Evolutionary conservation across 1,140 invertebrate genomes (phyloP).

Genomic region (Caenorhabditis inopinata): DNA sequence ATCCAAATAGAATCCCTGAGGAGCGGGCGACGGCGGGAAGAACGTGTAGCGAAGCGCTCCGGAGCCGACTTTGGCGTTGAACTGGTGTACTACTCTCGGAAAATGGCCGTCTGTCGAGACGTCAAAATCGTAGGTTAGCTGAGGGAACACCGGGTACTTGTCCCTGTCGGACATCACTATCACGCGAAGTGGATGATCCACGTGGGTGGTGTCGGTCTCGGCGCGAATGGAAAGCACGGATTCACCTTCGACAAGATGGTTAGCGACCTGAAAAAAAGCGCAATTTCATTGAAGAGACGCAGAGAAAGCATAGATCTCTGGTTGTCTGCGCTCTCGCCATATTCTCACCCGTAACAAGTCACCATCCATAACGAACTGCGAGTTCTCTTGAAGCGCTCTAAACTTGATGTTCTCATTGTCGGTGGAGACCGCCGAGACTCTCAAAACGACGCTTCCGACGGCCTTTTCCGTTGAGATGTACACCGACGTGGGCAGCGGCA

Average conservation of each 20-base stretch:
- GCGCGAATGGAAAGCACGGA: constrained; percentile 19
- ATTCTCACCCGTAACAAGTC: constrained; percentile 49
- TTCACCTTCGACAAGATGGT: constrained; percentile 25
- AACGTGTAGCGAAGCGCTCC: constrained; percentile 47
- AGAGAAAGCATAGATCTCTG: too few species aligned
- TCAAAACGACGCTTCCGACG: constrained; percentile 54
- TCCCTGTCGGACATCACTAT: constrained; percentile 61
- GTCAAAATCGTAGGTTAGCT: constrained; percentile 57
- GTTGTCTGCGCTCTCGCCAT: too few species aligned
- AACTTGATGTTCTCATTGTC: constrained; percentile 31
- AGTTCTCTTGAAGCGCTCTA: constrained; percentile 39
- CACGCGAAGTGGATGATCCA: constrained; percentile 46
- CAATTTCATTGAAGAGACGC: too few species aligned
- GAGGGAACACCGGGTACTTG: constrained; percentile 63
- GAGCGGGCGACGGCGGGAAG: constrained; percentile 20
- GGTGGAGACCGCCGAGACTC: constrained; percentile 36
- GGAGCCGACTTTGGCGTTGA: constrained; percentile 33
- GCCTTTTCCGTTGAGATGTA: constrained; percentile 59
- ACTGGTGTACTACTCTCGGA: constrained; percentile 36
- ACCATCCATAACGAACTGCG: constrained; percentile 51
- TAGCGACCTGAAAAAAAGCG: constrained; percentile 36
- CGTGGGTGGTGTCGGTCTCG: constrained; percentile 38
- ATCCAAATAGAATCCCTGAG: constrained; percentile 40
- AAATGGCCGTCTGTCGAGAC: constrained; percentile 36
- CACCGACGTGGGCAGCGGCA: constrained; percentile 60